A percentile compares a stretch with the other conserved stretches of the same genome.
These are phyloP conservation scores for Lapara coniferarum DNA, from an alignment of 2,888 invertebrate species.

Conservation along the genomic window DNA sequence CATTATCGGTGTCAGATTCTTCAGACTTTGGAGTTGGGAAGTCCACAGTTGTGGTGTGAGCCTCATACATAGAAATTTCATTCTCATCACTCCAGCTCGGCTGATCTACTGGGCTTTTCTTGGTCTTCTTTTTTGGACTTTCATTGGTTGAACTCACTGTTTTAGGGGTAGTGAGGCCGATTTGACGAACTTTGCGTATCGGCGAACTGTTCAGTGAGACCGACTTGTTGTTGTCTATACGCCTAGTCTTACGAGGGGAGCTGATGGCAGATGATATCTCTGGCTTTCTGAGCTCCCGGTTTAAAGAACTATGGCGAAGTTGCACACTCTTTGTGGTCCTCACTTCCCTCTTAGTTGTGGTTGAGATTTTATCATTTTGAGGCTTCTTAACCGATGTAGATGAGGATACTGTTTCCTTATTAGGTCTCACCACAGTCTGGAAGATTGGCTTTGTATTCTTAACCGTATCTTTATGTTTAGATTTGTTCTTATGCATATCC, in stretches of 20 bases:
- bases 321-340: slow-evolving; percentile 67
- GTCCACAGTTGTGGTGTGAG: slow-evolving; percentile 75
- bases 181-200: slow-evolving; percentile 75
- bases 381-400: slow-evolving; percentile 57
- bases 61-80: slow-evolving; percentile 79
- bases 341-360: slow-evolving; percentile 66
- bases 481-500: slow-evolving; percentile 58
- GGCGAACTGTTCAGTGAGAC: slow-evolving; percentile 78
- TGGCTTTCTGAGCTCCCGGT: slow-evolving; percentile 66
- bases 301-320: slow-evolving; percentile 72
- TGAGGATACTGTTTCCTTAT: slow-evolving; percentile 66
- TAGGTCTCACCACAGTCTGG: slow-evolving; percentile 72
- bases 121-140: slow-evolving; percentile 70
- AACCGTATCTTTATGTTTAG: slow-evolving; percentile 61
- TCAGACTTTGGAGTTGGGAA: slow-evolving; percentile 67
- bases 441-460: slow-evolving; percentile 73
- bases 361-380: slow-evolving; percentile 65
- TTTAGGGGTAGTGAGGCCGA: slow-evolving; percentile 64
- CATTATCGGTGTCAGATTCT: slow-evolving; percentile 75
- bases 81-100: slow-evolving; percentile 67
- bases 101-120: slow-evolving; percentile 61
- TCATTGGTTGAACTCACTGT: slow-evolving; percentile 70
- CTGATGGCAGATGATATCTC: slow-evolving; percentile 71
- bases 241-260: slow-evolving; percentile 75
- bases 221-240: slow-evolving; percentile 76